Percentiles rank a stretch among this genome's conserved stretches.
phyloP scores from a whole-genome alignment of 1,140 invertebrate genomes.

The Drosophila biarmipes region DNA sequence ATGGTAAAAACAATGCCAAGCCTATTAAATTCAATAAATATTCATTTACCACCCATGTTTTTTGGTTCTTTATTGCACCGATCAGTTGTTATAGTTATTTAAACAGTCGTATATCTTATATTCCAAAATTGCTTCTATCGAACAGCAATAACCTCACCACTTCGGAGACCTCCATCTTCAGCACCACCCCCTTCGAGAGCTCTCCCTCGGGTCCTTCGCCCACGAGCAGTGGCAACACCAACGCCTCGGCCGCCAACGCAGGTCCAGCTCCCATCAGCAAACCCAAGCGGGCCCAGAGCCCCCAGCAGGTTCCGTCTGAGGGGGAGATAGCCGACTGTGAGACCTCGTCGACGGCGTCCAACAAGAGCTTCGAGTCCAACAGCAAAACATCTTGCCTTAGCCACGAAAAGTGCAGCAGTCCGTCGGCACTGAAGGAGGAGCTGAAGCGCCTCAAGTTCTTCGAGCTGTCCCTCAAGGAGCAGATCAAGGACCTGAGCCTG shows the following conservation, averaged over 20 bases:
- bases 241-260: slow-evolving; percentile 24
- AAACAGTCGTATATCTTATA: too few relatives aligned
- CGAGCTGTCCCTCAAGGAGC: slow-evolving; percentile 84
- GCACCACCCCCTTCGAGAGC: slow-evolving; percentile 72
- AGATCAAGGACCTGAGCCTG: slow-evolving; percentile 85
- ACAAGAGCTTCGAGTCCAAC: slow-evolving; percentile 80
- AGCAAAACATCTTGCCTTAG: slow-evolving; percentile 67
- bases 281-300: slow-evolving; percentile 54
- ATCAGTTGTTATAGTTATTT: neutral
- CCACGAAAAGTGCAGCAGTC: slow-evolving; percentile 68
- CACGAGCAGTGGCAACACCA: slow-evolving; percentile 50
- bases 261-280: slow-evolving; percentile 82
- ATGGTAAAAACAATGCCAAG: too few relatives aligned
- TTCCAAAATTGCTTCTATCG: neutral
- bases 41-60: neutral
- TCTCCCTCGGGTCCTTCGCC: slow-evolving; percentile 49
- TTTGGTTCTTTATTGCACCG: neutral
- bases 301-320: slow-evolving; percentile 47
- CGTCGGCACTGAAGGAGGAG: slow-evolving; percentile 80
- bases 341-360: slow-evolving; percentile 77
- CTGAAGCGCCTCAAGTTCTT: slow-evolving; percentile 84
- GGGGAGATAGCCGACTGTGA: slow-evolving; percentile 77
- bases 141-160: slow-evolving; percentile 74
- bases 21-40: too few relatives aligned
- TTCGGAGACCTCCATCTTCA: slow-evolving; percentile 81